Percentiles rank a stretch among this genome's conserved stretches.
Conservation (phyloP, 2,888 invertebrate genomes). For the Ochropacha duplaris region DNA sequence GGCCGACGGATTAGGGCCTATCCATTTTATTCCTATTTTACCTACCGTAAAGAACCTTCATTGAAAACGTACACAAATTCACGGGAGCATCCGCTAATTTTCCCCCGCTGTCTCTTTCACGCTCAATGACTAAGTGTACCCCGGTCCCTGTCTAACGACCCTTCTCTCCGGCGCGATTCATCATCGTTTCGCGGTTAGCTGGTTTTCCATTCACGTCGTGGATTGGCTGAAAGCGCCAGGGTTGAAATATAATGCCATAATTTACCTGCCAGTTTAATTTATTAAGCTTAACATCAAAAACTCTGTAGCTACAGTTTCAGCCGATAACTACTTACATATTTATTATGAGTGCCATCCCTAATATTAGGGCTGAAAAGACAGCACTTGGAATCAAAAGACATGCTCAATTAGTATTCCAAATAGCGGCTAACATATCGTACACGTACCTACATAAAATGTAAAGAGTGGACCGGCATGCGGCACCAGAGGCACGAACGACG, state of each 20-base stretch:
- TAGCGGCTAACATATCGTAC: conserved; percentile 79
- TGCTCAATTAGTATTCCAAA: conserved; percentile 81
- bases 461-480: conserved; percentile 79
- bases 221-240: conserved; percentile 43
- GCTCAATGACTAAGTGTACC: conserved; percentile 29
- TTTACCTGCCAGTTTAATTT: conserved; percentile 5
- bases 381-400: conserved; percentile 63
- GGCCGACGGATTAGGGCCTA: conserved; percentile 77
- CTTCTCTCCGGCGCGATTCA: conserved; percentile 76
- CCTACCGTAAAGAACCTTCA: conserved; percentile 81
- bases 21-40: conserved; percentile 82
- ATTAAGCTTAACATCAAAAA: conserved; percentile 7
- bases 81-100: conserved; percentile 79
- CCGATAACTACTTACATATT: conserved; percentile 19
- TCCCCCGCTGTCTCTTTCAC: conserved; percentile 59
- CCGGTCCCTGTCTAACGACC: conserved; percentile 62
- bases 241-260: conserved; percentile 9
- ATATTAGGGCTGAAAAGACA: conserved; percentile 52
- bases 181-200: conserved; percentile 83
- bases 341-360: conserved; percentile 29
- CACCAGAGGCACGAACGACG: conserved; percentile 73
- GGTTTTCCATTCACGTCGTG: conserved; percentile 75
- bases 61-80: conserved; percentile 83
- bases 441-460: conserved; percentile 74
- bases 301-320: conserved; percentile 12